Evolutionary conservation across 2,888 invertebrate species (phyloP).

Genomic region (Hedychridium roseum): DNA sequence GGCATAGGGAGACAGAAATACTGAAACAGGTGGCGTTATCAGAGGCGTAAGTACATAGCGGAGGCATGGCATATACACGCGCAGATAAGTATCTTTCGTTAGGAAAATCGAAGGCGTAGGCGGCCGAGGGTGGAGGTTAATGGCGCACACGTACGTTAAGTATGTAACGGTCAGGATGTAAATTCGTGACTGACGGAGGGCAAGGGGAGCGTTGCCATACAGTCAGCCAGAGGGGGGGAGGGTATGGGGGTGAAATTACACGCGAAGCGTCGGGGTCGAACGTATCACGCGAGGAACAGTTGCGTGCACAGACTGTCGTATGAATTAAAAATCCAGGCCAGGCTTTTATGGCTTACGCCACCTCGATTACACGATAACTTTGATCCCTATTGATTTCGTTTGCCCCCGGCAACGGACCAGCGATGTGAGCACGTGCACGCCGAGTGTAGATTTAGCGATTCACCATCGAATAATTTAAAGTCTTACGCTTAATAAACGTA

Average conservation of each 20-base stretch:
- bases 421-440: no score
- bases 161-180: slow-evolving; percentile 40
- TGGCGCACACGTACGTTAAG: slow-evolving; percentile 49
- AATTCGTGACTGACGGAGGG: slow-evolving; percentile 10
- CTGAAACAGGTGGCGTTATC: no score
- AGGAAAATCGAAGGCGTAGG: slow-evolving; percentile 37
- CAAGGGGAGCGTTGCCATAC: neutral
- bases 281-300: slow-evolving; percentile 31
- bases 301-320: slow-evolving; percentile 24
- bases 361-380: slow-evolving; percentile 8
- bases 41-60: no score
- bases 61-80: no score
- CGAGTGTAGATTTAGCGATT: no score
- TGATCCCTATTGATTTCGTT: slow-evolving; percentile 19
- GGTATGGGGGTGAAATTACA: slow-evolving; percentile 42
- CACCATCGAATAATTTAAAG: no score
- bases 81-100: no score
- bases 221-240: slow-evolving; percentile 12
- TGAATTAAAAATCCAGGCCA: slow-evolving; percentile 21
- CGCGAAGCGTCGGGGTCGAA: slow-evolving; percentile 33
- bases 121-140: slow-evolving; percentile 35
- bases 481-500: no score
- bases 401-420: no score
- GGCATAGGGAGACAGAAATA: no score
- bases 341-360: slow-evolving; percentile 12